A percentile compares a stretch with the other conserved stretches of the same genome.
These are phyloP conservation scores for Amblyopsis hoosieri DNA, from an alignment of 2,797 vertebrate genomes.

Conservation along the genomic window DNA sequence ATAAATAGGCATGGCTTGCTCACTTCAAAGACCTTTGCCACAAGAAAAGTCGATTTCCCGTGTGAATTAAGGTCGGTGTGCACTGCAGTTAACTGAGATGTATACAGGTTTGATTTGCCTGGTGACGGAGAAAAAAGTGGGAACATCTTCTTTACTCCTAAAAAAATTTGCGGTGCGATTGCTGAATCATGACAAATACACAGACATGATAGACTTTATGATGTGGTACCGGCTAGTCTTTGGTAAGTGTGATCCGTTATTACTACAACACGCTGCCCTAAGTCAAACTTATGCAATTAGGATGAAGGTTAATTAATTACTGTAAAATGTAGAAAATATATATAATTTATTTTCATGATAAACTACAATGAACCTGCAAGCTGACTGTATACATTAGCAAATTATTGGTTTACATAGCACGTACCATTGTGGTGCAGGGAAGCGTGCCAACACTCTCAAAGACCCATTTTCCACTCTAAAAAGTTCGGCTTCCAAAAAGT, in stretches of 20 bases:
- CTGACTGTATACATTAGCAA: conserved; percentile 69
- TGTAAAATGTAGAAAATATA: background rate
- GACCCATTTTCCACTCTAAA: conserved; percentile 83
- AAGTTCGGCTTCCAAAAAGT: conserved; percentile 74
- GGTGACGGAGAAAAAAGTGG: conserved; percentile 28
- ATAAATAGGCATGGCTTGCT: conserved; percentile 57
- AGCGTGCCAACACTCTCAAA: conserved; percentile 82
- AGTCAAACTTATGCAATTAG: too few species aligned
- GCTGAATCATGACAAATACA: background rate
- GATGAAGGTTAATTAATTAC: too few species aligned
- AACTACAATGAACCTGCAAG: conserved; percentile 51
- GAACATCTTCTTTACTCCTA: conserved; percentile 19
- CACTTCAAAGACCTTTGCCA: conserved; percentile 40
- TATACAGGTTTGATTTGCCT: conserved; percentile 33
- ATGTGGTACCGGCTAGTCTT: too few species aligned
- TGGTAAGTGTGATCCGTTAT: too few species aligned
- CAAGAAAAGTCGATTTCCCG: conserved; percentile 37
- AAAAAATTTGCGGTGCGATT: conserved; percentile 18
- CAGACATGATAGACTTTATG: too few species aligned
- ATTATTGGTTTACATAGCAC: conserved; percentile 82
- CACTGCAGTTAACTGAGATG: conserved; percentile 36
- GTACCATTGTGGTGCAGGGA: conserved; percentile 85
- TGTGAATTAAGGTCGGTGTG: conserved; percentile 34
- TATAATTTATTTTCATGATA: conserved; percentile 48
- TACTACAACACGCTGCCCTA: too few species aligned